Percentiles rank a stretch among this genome's conserved stretches.
Conservation (phyloP, 2,888 invertebrate genomes). For the Steinernema carpocapsae region DNA sequence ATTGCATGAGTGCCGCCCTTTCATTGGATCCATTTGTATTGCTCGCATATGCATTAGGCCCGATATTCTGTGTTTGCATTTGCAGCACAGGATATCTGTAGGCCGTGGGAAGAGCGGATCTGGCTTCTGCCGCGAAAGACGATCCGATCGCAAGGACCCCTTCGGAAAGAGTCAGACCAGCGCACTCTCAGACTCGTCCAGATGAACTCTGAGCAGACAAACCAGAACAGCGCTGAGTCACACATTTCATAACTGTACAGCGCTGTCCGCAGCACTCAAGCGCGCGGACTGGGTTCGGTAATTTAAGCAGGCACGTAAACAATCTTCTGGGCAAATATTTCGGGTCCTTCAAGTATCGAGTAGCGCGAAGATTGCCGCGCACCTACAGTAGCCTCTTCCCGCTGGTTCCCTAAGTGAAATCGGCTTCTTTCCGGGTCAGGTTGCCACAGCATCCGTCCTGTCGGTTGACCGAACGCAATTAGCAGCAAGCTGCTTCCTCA, state of each 20-base stretch:
- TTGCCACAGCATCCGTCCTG: not conserved
- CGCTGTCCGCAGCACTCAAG: not conserved
- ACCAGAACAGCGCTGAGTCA: constrained; percentile 4
- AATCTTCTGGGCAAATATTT: constrained; percentile 33
- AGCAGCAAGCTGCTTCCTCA: constrained; percentile 33
- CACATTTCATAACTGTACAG: constrained; percentile 21
- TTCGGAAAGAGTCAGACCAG: too few relatives aligned
- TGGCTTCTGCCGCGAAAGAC: too few relatives aligned
- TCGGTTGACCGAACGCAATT: constrained; percentile 32
- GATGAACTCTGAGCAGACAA: not conserved
- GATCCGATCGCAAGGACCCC: too few relatives aligned
- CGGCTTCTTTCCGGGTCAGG: constrained; percentile 28
- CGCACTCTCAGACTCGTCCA: too few relatives aligned
- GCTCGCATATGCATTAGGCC: constrained; percentile 32
- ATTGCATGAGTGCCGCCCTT: constrained; percentile 31
- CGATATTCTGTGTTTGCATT: constrained; percentile 29
- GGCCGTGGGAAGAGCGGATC: not conserved
- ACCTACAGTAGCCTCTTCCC: constrained; percentile 19
- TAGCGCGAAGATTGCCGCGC: constrained; percentile 2
- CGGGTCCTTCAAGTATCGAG: constrained; percentile 32
- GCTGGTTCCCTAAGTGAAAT: not conserved
- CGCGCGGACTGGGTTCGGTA: constrained; percentile 10
- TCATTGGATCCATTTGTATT: constrained; percentile 30
- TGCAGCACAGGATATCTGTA: constrained; percentile 24
- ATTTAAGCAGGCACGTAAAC: constrained; percentile 32